Evolutionary conservation across 1,140 invertebrate genomes (phyloP), one percentile per base, ranked within the genome.

Genomic region (Lepidostoma basale): DNA sequence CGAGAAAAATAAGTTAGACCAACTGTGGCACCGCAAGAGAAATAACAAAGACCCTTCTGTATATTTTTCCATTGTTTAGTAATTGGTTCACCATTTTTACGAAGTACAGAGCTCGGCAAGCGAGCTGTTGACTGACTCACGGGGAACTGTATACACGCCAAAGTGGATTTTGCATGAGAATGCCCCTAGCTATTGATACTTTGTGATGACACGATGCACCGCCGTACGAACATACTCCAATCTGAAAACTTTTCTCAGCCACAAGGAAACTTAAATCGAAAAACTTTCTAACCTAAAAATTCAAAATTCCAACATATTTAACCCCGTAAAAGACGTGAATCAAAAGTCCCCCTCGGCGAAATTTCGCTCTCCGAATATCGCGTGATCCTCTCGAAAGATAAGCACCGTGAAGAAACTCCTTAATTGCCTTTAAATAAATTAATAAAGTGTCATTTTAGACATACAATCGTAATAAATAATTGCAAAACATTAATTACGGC

Each of bases 181-280:
- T 26, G n/a, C 33, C 14, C 26, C 3, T 4, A 28, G 23, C 52
- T 56, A 54, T 54, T 54, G 49, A 54, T 54, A 30, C 25, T 16
- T 16, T 14, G 28, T n/a, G 52, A 56, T 56, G 52, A 56, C 28
- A 23, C 33, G 18, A 42, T 59, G 56, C 56, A 59, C 9, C 36
- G 23, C 39, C 20, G 10, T 12, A 62, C 28, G 44, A 30, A 42
- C 9, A 42, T 12, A 14, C 23, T 5, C 33, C 33, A 28, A 54
- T 54, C 33, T 36, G 9, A 20, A 16, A 22, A 54, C 25, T 22
- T 65, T 54, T 42, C 23, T 54, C 56, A 52, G 20, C n/a, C 22
- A 36, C 47, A 26, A 26, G 62, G 30, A 69, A 69, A 69, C 68
- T 69, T 69, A 69, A 69, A 69, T 69, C 52, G 68, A 69, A 69